Evolutionary conservation across 2,113 vertebrate species (phyloP).

Genomic region (Phaethornis superciliosus): DNA sequence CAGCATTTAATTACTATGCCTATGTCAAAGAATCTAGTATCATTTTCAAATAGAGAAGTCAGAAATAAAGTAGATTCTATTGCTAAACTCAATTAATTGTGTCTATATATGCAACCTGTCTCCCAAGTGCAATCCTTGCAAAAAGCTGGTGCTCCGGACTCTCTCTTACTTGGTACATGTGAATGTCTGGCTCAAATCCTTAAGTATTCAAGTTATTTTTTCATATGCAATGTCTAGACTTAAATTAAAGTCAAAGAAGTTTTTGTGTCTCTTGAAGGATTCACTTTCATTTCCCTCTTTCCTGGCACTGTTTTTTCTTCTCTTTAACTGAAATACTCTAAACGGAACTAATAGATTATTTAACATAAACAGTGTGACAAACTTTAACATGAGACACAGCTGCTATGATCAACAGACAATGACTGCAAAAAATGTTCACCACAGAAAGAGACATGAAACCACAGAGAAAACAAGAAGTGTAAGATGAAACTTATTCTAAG

Average conservation of each 20-base stretch:
- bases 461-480: not conserved
- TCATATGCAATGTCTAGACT: not conserved
- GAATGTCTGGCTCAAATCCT: not conserved
- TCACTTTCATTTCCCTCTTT: not conserved
- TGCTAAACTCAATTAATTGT: not conserved
- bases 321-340: not conserved
- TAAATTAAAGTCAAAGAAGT: not conserved
- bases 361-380: not conserved
- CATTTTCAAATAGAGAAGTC: not conserved
- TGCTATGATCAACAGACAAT: not conserved
- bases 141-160: not conserved
- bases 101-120: not conserved
- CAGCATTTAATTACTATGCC: not conserved
- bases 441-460: not conserved
- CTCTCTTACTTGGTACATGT: not conserved
- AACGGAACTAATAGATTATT: not conserved
- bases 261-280: not conserved
- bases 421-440: not conserved
- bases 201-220: not conserved
- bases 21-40: not conserved
- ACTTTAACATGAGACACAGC: not conserved
- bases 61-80: not conserved
- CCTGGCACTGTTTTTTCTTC: too few species aligned
- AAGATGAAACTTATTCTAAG: not conserved
- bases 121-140: not conserved